A percentile compares a stretch with the other conserved stretches of the same genome.
Conservation (phyloP, 2,797 vertebrate genomes). For the Prunella strophiata region DNA sequence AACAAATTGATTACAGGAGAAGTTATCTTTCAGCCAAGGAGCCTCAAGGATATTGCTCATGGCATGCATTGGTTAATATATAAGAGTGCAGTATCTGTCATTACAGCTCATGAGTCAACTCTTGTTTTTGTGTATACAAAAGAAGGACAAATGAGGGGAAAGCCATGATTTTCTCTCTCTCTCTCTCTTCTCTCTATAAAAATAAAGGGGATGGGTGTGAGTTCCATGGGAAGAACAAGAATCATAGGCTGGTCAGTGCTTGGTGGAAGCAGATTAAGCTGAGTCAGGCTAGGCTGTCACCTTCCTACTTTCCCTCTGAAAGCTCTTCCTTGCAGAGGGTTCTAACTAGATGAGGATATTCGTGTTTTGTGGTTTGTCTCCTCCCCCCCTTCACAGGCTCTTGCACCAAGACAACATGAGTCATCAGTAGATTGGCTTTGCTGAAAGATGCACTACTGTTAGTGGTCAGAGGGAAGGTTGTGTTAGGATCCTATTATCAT, state of each 20-base stretch:
- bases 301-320: background rate
- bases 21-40: background rate
- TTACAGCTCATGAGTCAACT: background rate
- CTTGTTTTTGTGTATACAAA: background rate
- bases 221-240: background rate
- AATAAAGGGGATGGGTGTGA: background rate
- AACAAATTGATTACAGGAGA: constrained; percentile 4
- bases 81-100: background rate
- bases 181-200: background rate
- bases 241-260: background rate
- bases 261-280: background rate
- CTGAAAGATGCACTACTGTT: background rate
- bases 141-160: background rate
- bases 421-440: background rate
- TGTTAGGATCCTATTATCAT: background rate
- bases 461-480: background rate
- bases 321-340: background rate
- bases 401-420: background rate
- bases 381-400: background rate
- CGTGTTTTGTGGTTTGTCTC: background rate
- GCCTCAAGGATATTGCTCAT: background rate
- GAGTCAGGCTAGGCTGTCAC: background rate
- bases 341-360: background rate
- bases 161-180: background rate
- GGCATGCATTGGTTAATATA: background rate